Percentiles rank a stretch among this genome's conserved stretches.
These are phyloP conservation scores for Cirrhinus mrigala DNA, from an alignment of 2,797 vertebrate species.

Conservation along the genomic window DNA sequence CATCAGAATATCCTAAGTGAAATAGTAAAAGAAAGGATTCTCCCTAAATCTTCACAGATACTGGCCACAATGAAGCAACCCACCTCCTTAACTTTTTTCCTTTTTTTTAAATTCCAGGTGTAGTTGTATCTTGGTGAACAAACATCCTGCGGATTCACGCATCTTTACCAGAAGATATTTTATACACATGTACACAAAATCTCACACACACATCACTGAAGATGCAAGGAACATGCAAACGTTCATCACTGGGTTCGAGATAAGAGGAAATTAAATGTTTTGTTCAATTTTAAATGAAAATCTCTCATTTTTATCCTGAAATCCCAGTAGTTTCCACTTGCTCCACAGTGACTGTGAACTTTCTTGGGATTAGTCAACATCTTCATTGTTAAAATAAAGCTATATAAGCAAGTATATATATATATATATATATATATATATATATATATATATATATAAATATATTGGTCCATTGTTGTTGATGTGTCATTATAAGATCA, in stretches of 20 bases:
- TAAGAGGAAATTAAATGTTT: background rate
- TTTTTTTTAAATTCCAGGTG: background rate
- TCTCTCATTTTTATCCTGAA: background rate
- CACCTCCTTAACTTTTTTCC: background rate
- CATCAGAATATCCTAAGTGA: background rate
- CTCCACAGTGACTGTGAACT: slow-evolving; percentile 16
- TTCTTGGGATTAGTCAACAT: no score
- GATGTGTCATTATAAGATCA: no score
- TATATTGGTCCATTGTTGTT: background rate
- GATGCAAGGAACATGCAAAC: slow-evolving; percentile 25
- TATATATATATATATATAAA: background rate
- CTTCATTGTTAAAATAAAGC: no score
- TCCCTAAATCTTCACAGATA: background rate
- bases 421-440: background rate
- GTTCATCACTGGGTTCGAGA: background rate
- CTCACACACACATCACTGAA: slow-evolving; percentile 15
- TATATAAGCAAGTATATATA: background rate
- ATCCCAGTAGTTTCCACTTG: background rate
- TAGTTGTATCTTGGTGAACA: background rate
- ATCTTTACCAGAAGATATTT: slow-evolving; percentile 14
- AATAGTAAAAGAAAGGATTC: background rate
- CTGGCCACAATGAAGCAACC: background rate
- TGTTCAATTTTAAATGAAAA: background rate
- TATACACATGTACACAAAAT: slow-evolving; percentile 25
- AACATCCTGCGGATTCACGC: background rate